Conservation (phyloP, 2,113 vertebrate species). For the Neodon shergylaensis region DNA sequence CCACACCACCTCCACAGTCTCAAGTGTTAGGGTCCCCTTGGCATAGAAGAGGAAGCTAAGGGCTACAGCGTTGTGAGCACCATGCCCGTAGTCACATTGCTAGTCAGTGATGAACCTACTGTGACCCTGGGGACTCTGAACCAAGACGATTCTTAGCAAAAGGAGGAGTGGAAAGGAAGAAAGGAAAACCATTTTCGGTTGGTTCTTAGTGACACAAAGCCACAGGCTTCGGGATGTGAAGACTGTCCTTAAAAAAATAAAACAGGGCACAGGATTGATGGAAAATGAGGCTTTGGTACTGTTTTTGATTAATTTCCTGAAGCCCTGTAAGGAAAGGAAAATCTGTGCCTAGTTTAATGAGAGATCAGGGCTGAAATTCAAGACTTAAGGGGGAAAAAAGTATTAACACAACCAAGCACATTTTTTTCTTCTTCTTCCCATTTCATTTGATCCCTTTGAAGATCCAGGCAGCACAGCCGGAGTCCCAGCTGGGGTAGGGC, state of each 20-base stretch:
- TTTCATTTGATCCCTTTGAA: slow-evolving; percentile 34
- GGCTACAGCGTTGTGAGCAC: no score
- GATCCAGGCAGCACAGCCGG: neutral
- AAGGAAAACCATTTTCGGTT: neutral
- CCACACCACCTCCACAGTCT: neutral
- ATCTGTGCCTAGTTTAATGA: neutral
- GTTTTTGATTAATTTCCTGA: slow-evolving; percentile 25
- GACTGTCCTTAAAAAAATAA: neutral
- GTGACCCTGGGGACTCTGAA: neutral
- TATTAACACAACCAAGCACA: neutral
- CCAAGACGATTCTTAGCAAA: neutral
- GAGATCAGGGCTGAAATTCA: neutral
- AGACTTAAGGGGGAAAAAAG: neutral
- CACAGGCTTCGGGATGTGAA: neutral
- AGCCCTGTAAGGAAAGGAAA: neutral
- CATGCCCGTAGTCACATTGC: neutral
- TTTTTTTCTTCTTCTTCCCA: slow-evolving; percentile 28
- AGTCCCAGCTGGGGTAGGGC: neutral
- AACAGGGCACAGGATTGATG: neutral
- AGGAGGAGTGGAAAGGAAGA: neutral
- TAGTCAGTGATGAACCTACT: neutral
- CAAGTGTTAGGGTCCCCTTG: no score
- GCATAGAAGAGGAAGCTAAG: neutral
- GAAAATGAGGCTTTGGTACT: neutral
- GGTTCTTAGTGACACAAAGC: slow-evolving; percentile 4